phyloP scores from a whole-genome alignment of 2,113 vertebrate genomes.

The Vicugna pacos region DNA sequence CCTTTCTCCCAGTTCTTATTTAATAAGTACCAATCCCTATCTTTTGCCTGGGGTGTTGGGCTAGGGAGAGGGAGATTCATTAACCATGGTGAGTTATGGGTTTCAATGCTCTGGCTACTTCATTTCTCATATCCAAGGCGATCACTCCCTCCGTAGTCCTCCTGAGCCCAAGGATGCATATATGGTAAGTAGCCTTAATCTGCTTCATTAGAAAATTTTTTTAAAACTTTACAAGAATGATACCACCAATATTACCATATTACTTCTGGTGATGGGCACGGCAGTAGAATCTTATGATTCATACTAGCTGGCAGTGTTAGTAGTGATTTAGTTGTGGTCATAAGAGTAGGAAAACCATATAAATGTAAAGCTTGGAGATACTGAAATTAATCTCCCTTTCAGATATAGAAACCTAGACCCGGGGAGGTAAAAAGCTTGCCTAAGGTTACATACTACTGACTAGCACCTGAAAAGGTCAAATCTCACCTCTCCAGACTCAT shows the following conservation, averaged over 20 bases:
- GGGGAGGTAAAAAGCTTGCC: neutral
- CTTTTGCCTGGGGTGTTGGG: slow-evolving; percentile 83
- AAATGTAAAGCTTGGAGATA: slow-evolving; percentile 43
- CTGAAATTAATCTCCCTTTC: slow-evolving; percentile 58
- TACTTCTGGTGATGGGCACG: slow-evolving; percentile 71
- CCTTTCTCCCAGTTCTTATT: slow-evolving; percentile 81
- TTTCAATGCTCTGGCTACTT: slow-evolving; percentile 83
- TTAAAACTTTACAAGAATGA: slow-evolving; percentile 70
- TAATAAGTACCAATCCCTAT: slow-evolving; percentile 83
- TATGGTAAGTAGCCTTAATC: slow-evolving; percentile 82
- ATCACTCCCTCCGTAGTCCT: slow-evolving; percentile 77
- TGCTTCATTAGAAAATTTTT: slow-evolving; percentile 78
- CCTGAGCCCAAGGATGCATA: slow-evolving; percentile 77
- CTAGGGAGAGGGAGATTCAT: slow-evolving; percentile 83
- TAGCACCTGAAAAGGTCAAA: neutral
- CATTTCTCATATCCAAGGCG: slow-evolving; percentile 83
- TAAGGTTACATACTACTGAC: neutral
- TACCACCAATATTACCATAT: slow-evolving; percentile 77
- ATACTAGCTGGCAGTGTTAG: slow-evolving; percentile 9
- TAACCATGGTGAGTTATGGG: slow-evolving; percentile 84
- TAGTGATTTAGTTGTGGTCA: slow-evolving; percentile 45
- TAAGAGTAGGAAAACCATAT: slow-evolving; percentile 30
- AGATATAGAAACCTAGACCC: slow-evolving; percentile 47
- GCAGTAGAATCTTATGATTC: slow-evolving; percentile 61
- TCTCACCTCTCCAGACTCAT: neutral